A percentile compares a stretch with the other conserved stretches of the same genome.
Conservation (phyloP, 1,140 invertebrate genomes). For the Hycleus cichorii region DNA sequence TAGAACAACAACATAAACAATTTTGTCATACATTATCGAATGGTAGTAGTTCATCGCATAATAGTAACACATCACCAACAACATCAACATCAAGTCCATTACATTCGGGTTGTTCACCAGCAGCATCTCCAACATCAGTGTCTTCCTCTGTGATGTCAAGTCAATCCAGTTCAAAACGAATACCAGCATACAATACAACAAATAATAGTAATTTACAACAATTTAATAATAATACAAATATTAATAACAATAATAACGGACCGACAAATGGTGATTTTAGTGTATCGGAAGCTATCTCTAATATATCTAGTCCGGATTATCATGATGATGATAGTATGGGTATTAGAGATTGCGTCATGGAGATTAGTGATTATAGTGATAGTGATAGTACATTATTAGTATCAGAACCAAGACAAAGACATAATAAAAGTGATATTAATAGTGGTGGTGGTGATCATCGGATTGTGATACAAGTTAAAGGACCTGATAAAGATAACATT, state of each 20-base stretch:
- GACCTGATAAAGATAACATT: slow-evolving; percentile 53
- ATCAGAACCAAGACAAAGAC: slow-evolving; percentile 64
- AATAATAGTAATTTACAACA: slow-evolving; percentile 19
- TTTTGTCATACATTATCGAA: slow-evolving; percentile 47
- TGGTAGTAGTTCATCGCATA: slow-evolving; percentile 50
- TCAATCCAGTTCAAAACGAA: slow-evolving; percentile 39
- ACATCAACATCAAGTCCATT: slow-evolving; percentile 51
- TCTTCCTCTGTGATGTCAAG: slow-evolving; percentile 80
- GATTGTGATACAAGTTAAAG: slow-evolving; percentile 78
- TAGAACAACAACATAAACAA: slow-evolving; percentile 42
- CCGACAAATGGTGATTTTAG: slow-evolving; percentile 54
- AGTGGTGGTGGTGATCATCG: slow-evolving; percentile 55
- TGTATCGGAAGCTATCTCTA: slow-evolving; percentile 70
- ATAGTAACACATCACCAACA: slow-evolving; percentile 52
- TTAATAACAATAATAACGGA: slow-evolving; percentile 1
- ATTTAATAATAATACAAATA: background rate
- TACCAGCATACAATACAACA: slow-evolving; percentile 5
- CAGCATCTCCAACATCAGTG: slow-evolving; percentile 73
- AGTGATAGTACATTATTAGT: slow-evolving; percentile 70
- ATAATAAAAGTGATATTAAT: slow-evolving; percentile 45
- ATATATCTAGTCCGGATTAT: slow-evolving; percentile 81
- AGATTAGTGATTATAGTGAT: slow-evolving; percentile 78
- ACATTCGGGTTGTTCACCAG: slow-evolving; percentile 57
- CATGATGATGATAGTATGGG: slow-evolving; percentile 65
- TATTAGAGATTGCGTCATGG: slow-evolving; percentile 66